Conservation (phyloP, 1,140 invertebrate species). For the Ips nitidus region DNA sequence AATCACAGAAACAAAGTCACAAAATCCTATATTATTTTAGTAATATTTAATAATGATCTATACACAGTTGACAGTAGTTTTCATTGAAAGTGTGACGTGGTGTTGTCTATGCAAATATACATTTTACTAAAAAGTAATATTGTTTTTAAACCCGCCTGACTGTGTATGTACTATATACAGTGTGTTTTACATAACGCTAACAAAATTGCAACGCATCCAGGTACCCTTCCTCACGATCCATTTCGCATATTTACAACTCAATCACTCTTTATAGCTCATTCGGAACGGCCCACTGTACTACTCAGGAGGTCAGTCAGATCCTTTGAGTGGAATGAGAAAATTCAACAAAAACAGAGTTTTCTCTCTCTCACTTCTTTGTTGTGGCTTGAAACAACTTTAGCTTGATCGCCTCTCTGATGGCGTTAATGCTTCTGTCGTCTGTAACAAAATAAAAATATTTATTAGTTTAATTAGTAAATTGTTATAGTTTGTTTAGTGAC, state of each 20-base stretch:
- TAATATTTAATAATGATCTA: not conserved
- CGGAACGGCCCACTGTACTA: not conserved
- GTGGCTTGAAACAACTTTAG: not conserved
- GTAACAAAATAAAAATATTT: constrained; percentile 45
- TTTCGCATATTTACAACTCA: constrained; percentile 21
- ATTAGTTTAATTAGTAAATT: not conserved
- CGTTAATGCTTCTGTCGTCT: constrained; percentile 49
- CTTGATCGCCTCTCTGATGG: constrained; percentile 43
- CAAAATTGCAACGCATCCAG: constrained; percentile 48
- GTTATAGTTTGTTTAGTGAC: too few species aligned
- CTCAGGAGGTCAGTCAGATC: constrained; percentile 4
- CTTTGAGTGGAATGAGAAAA: constrained; percentile 11
- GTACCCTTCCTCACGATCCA: constrained; percentile 31
- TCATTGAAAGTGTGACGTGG: constrained; percentile 14
- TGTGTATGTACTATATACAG: not conserved
- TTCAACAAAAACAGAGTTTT: constrained; percentile 4
- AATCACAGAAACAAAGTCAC: constrained; percentile 47
- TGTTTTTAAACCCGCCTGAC: constrained; percentile 41
- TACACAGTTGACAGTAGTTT: constrained; percentile 13
- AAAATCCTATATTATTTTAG: constrained; percentile 22
- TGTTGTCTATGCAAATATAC: not conserved
- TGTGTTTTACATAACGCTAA: constrained; percentile 29
- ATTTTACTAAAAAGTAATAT: constrained; percentile 9
- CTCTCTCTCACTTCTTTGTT: not conserved
- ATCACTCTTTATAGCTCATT: not conserved